A percentile compares a stretch with the other conserved stretches of the same genome.
These are phyloP conservation scores for Flexamia atlantica DNA, from an alignment of 2,888 invertebrate species.

Conservation along the genomic window DNA sequence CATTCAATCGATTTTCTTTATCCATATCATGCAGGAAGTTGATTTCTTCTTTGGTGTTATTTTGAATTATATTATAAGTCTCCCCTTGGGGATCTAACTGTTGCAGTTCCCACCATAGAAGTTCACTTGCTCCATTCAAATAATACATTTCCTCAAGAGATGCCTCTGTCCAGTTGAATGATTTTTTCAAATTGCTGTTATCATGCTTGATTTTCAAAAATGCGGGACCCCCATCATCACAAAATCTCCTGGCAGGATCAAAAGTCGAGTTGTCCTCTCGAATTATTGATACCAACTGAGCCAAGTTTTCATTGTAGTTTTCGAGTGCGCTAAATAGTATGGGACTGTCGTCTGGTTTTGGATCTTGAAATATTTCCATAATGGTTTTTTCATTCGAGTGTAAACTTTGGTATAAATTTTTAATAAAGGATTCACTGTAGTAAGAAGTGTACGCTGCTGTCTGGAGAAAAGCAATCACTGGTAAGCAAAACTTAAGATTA, in stretches of 20 bases:
- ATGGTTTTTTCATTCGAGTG: slow-evolving; percentile 17
- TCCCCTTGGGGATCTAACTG: slow-evolving; percentile 24
- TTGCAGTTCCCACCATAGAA: slow-evolving; percentile 27
- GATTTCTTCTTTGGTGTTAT: slow-evolving; percentile 21
- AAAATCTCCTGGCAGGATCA: neutral
- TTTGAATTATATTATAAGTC: neutral
- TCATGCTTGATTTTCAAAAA: slow-evolving; percentile 44
- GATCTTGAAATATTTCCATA: slow-evolving; percentile 31
- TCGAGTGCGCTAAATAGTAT: neutral
- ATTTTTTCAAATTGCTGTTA: slow-evolving; percentile 25
- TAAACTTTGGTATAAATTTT: neutral
- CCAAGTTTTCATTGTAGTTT: slow-evolving; percentile 43
- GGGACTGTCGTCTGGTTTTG: neutral
- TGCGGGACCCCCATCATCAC: slow-evolving; percentile 26
- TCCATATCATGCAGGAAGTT: slow-evolving; percentile 18
- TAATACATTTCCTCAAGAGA: slow-evolving; percentile 48
- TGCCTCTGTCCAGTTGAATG: slow-evolving; percentile 32
- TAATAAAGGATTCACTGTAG: slow-evolving; percentile 16
- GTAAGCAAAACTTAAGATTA: neutral
- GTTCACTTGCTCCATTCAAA: neutral
- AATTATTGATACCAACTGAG: slow-evolving; percentile 28
- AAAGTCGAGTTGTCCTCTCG: slow-evolving; percentile 28
- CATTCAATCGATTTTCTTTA: slow-evolving; percentile 41
- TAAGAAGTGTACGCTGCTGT: neutral
- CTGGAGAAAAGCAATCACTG: neutral